Conservation (phyloP, 2,797 vertebrate genomes). For the Balearica regulorum region DNA sequence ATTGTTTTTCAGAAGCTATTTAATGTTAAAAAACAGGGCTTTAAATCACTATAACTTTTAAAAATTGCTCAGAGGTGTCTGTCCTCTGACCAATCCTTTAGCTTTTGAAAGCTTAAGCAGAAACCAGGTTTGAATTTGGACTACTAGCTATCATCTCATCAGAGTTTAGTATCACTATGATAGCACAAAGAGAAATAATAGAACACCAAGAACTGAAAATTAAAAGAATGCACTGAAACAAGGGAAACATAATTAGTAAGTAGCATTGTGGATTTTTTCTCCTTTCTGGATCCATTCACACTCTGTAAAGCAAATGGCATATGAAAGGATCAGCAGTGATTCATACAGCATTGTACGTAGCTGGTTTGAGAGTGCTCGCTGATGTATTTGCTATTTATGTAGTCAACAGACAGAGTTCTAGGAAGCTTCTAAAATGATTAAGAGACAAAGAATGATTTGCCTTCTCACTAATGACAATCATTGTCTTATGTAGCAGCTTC, state of each 20-base stretch:
- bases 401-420: slow-evolving; percentile 16
- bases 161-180: neutral
- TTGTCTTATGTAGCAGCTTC: neutral
- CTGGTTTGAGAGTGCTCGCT: neutral
- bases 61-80: neutral
- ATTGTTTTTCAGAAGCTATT: neutral
- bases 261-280: neutral
- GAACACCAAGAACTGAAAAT: neutral
- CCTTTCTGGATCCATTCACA: neutral
- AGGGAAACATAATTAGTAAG: neutral
- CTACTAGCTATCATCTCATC: neutral
- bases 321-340: slow-evolving; percentile 9
- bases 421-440: slow-evolving; percentile 21
- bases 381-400: slow-evolving; percentile 45
- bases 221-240: neutral
- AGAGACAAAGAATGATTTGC: slow-evolving; percentile 30
- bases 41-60: neutral
- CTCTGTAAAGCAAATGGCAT: neutral
- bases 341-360: neutral
- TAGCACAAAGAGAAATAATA: neutral
- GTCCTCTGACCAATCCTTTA: neutral
- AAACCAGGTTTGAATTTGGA: neutral
- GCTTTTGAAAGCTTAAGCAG: neutral
- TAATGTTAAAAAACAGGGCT: neutral
- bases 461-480: slow-evolving; percentile 2